Evolutionary conservation across 2,113 vertebrate genomes (phyloP).

Genomic region (Dicerorhinus sumatrensis): DNA sequence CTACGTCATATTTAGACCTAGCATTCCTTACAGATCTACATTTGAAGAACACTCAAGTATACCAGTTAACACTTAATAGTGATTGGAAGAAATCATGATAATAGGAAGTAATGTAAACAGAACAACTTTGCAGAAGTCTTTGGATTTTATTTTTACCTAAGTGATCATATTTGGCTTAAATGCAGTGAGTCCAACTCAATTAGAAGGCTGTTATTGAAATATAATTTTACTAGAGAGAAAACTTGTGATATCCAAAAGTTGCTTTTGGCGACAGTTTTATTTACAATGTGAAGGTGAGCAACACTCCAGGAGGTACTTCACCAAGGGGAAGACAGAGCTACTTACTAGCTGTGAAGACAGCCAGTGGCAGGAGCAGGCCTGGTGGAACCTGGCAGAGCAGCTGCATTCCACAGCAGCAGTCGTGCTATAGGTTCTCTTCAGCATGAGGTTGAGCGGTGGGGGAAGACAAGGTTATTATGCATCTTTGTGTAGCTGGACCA

Average conservation of each 20-base stretch:
- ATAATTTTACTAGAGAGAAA: slow-evolving; percentile 59
- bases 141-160: slow-evolving; percentile 23
- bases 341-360: not conserved
- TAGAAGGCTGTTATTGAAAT: slow-evolving; percentile 27
- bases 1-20: not conserved
- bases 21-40: not conserved
- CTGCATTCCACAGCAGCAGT: not conserved
- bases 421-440: not conserved
- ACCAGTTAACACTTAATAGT: not conserved
- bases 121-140: not conserved
- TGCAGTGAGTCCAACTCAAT: slow-evolving; percentile 18
- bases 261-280: slow-evolving; percentile 50
- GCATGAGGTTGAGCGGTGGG: not conserved
- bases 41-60: slow-evolving; percentile 10
- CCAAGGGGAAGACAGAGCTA: not conserved
- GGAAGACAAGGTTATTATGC: not conserved
- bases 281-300: not conserved
- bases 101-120: slow-evolving; percentile 16
- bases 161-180: slow-evolving; percentile 55
- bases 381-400: not conserved
- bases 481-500: not conserved
- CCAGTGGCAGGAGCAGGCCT: not conserved
- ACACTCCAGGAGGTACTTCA: not conserved
- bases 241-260: slow-evolving; percentile 7
- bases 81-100: not conserved